These are phyloP conservation scores for Ciconia nigra DNA, from an alignment of 2,797 vertebrate genomes.

Conservation along the genomic window DNA sequence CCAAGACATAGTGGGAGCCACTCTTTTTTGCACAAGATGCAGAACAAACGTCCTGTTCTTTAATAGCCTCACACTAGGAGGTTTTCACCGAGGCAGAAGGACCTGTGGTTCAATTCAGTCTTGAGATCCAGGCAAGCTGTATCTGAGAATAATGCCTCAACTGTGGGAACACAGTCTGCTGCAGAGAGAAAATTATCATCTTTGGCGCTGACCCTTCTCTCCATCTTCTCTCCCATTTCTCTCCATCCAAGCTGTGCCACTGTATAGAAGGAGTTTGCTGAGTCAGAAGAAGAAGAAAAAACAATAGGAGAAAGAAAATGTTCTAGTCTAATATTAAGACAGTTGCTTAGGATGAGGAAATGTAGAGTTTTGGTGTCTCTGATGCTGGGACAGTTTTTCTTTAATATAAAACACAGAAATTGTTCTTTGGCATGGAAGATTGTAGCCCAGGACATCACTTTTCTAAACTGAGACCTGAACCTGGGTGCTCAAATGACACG, in stretches of 20 bases:
- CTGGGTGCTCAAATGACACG: background rate
- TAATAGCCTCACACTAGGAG: background rate
- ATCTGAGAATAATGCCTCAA: background rate
- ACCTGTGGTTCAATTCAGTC: background rate
- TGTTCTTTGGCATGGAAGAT: background rate
- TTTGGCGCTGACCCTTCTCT: background rate
- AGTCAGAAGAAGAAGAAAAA: background rate
- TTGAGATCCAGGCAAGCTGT: background rate
- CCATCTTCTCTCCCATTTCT: background rate
- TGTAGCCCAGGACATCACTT: background rate
- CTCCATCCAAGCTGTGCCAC: background rate
- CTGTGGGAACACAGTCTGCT: background rate
- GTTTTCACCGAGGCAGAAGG: background rate
- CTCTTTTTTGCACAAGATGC: background rate
- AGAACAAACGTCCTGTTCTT: background rate
- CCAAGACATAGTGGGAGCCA: background rate
- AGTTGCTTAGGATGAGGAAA: background rate
- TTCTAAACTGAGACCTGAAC: background rate
- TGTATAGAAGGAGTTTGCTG: background rate
- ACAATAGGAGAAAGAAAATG: background rate
- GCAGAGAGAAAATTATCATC: background rate
- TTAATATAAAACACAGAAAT: background rate
- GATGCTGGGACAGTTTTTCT: background rate
- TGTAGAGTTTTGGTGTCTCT: background rate
- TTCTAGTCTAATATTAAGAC: background rate